A percentile compares a stretch with the other conserved stretches of the same genome.
Evolutionary conservation across 2,113 vertebrate species (phyloP).

Genomic region (Petrocephalus zakoni): DNA sequence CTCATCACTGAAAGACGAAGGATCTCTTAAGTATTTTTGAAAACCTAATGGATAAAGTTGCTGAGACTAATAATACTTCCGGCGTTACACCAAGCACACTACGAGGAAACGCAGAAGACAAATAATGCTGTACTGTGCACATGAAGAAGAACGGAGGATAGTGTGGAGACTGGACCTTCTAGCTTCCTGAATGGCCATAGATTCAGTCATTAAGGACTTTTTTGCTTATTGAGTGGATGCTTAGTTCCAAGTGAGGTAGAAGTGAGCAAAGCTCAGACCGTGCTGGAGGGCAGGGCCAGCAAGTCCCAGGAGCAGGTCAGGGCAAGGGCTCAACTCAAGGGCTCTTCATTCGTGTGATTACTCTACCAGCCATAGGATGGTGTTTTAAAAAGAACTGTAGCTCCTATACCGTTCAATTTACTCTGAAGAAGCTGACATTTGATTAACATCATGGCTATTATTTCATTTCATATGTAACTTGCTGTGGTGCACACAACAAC

Average conservation of each 20-base stretch:
- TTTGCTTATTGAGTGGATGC: neutral
- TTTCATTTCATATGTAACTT: no score
- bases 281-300: neutral
- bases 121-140: neutral
- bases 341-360: neutral
- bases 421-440: neutral
- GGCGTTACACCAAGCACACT: no score
- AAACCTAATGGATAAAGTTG: neutral
- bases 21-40: neutral
- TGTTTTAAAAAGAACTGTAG: neutral
- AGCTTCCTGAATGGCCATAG: neutral
- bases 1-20: neutral
- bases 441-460: neutral
- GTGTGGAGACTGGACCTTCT: neutral
- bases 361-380: neutral
- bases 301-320: neutral
- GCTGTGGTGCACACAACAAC: no score
- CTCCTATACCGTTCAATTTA: neutral
- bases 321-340: neutral
- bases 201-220: neutral
- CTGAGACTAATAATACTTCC: no score
- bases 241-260: neutral
- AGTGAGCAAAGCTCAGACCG: neutral
- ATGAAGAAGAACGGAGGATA: neutral
- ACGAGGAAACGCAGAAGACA: no score